These are phyloP conservation scores for Cariama cristata DNA, from an alignment of 2,113 vertebrate species.

Conservation along the genomic window DNA sequence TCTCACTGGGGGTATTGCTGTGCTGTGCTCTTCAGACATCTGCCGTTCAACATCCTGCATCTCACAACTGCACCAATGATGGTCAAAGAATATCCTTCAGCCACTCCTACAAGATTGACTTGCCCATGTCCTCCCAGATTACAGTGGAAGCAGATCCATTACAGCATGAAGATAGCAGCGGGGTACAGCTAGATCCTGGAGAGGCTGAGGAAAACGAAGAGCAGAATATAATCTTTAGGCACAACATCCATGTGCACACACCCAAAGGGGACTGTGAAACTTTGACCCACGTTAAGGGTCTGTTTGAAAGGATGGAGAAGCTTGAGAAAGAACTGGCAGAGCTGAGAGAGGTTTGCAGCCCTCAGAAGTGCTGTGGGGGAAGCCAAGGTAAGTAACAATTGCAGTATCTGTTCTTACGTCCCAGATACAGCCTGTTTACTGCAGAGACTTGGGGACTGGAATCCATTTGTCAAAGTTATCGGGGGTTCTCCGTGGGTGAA, in stretches of 20 bases:
- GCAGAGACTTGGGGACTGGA: neutral
- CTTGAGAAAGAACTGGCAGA: slow-evolving; percentile 86
- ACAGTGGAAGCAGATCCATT: slow-evolving; percentile 74
- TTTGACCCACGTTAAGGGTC: slow-evolving; percentile 75
- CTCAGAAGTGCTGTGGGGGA: slow-evolving; percentile 80
- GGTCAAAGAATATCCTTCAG: slow-evolving; percentile 84
- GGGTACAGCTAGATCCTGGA: slow-evolving; percentile 34
- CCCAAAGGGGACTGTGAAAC: slow-evolving; percentile 80
- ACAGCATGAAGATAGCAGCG: slow-evolving; percentile 60
- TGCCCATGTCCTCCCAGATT: slow-evolving; percentile 77
- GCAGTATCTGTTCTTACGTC: neutral
- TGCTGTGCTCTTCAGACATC: slow-evolving; percentile 59
- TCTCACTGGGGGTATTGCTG: slow-evolving; percentile 71
- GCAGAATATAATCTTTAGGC: slow-evolving; percentile 87
- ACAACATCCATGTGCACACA: slow-evolving; percentile 83
- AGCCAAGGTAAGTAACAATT: slow-evolving; percentile 59
- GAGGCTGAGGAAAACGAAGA: slow-evolving; percentile 58
- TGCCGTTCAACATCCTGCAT: slow-evolving; percentile 33
- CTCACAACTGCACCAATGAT: slow-evolving; percentile 49
- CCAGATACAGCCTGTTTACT: neutral
- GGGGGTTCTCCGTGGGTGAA: neutral
- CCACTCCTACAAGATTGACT: slow-evolving; percentile 85
- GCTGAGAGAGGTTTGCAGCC: slow-evolving; percentile 79
- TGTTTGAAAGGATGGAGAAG: slow-evolving; percentile 84
- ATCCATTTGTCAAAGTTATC: neutral